Evolutionary conservation across 2,797 vertebrate species (phyloP).

Genomic region (Argya squamiceps): DNA sequence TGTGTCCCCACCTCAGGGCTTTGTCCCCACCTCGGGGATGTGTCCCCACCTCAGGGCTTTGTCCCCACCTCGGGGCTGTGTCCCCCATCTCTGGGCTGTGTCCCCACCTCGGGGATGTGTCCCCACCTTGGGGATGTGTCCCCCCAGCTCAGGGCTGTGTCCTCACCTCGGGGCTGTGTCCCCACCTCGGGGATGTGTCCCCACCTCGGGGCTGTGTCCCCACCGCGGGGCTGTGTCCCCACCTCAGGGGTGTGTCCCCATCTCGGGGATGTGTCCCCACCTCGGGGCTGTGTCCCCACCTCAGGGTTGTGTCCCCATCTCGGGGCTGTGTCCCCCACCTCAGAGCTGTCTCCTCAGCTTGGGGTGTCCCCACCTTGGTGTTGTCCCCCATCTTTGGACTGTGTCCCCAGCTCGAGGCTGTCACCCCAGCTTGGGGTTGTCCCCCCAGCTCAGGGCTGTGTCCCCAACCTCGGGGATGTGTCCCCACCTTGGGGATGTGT

Average conservation of each 20-base stretch:
- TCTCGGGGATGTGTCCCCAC: not conserved
- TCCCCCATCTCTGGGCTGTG: rapidly evolving
- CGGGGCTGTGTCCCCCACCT: rapidly evolving
- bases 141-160: rapidly evolving
- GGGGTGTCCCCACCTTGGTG: too few relatives aligned
- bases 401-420: rapidly evolving
- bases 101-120: rapidly evolving
- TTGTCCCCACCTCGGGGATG: not conserved
- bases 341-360: too few relatives aligned
- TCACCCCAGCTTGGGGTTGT: rapidly evolving
- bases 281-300: not conserved
- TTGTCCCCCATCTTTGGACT: too few relatives aligned
- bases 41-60: rapidly evolving
- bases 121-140: not conserved
- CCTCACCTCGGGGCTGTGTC: too few relatives aligned
- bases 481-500: not conserved
- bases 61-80: rapidly evolving
- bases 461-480: rapidly evolving
- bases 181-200: too few relatives aligned
- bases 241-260: rapidly evolving
- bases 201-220: too few relatives aligned
- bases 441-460: too few relatives aligned
- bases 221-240: rapidly evolving
- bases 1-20: rapidly evolving
- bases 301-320: too few relatives aligned